These are phyloP conservation scores for Tridacna crocea DNA, from an alignment of 2,888 invertebrate species.

Conservation along the genomic window DNA sequence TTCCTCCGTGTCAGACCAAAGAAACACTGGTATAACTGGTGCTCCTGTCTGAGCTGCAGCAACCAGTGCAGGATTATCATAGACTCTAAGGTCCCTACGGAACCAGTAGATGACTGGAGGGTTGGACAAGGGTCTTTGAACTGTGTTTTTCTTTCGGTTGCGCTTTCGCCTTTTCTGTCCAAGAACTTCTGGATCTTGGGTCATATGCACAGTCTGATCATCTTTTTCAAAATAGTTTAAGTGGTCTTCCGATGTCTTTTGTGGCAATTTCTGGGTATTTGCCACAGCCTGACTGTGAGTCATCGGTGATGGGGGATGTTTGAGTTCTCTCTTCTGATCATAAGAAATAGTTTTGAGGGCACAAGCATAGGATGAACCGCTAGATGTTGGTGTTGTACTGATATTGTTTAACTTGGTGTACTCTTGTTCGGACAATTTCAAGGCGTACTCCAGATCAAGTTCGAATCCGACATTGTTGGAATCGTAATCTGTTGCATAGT, in stretches of 20 bases:
- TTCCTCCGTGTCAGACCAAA: constrained; percentile 69
- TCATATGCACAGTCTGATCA: not conserved
- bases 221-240: not conserved
- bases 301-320: not conserved
- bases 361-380: not conserved
- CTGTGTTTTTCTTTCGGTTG: constrained; percentile 54
- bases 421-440: constrained; percentile 46
- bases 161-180: constrained; percentile 38
- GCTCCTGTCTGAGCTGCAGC: constrained; percentile 56
- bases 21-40: constrained; percentile 63
- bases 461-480: constrained; percentile 52
- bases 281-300: not conserved
- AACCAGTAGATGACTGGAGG: constrained; percentile 69
- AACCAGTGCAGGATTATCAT: constrained; percentile 71
- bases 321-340: not conserved
- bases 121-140: constrained; percentile 39
- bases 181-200: not conserved
- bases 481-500: constrained; percentile 53
- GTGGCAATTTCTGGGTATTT: not conserved
- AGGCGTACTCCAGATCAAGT: constrained; percentile 64
- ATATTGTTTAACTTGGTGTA: constrained; percentile 2
- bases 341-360: not conserved
- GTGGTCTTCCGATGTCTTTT: not conserved
- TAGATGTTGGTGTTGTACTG: not conserved
- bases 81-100: constrained; percentile 65